These are phyloP conservation scores for Acestrorhynchus altus DNA, from an alignment of 2,797 vertebrate genomes.

Conservation along the genomic window DNA sequence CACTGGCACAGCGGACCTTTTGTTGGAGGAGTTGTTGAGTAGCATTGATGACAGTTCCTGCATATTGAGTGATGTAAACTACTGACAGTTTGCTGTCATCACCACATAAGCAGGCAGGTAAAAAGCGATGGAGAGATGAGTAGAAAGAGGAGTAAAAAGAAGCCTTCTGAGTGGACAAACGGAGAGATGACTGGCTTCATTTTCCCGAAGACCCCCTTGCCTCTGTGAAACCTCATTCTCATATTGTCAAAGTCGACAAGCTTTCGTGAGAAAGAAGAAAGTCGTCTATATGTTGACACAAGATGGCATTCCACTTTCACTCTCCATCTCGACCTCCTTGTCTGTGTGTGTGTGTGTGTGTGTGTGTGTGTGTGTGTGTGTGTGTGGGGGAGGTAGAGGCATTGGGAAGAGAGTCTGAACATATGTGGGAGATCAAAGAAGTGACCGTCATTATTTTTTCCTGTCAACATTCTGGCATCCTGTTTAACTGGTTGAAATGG, in stretches of 20 bases:
- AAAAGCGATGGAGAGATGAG: constrained; percentile 28
- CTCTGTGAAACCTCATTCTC: constrained; percentile 28
- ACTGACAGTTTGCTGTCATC: constrained; percentile 55
- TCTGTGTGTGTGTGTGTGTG: constrained; percentile 12
- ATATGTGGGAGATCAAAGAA: constrained; percentile 60
- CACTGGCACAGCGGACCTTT: constrained; percentile 42
- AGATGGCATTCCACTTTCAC: constrained; percentile 42
- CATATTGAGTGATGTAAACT: constrained; percentile 53
- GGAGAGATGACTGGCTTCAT: constrained; percentile 41
- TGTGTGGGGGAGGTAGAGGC: constrained; percentile 22
- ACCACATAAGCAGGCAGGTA: constrained; percentile 52
- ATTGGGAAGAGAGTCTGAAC: constrained; percentile 49
- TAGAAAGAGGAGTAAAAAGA: constrained; percentile 12
- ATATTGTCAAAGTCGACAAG: constrained; percentile 12
- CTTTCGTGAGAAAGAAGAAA: constrained; percentile 41
- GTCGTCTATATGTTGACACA: constrained; percentile 40
- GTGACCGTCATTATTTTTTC: constrained; percentile 54
- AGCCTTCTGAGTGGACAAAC: constrained; percentile 38
- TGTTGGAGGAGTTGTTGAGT: constrained; percentile 51
- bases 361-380: constrained; percentile 16
- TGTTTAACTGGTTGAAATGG: constrained; percentile 48
- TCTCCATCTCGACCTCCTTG: constrained; percentile 21
- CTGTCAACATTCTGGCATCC: constrained; percentile 57
- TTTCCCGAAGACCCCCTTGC: constrained; percentile 35
- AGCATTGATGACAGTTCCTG: constrained; percentile 55